These are phyloP conservation scores for Eptesicus fuscus DNA, from an alignment of 2,113 vertebrate genomes.

Conservation along the genomic window DNA sequence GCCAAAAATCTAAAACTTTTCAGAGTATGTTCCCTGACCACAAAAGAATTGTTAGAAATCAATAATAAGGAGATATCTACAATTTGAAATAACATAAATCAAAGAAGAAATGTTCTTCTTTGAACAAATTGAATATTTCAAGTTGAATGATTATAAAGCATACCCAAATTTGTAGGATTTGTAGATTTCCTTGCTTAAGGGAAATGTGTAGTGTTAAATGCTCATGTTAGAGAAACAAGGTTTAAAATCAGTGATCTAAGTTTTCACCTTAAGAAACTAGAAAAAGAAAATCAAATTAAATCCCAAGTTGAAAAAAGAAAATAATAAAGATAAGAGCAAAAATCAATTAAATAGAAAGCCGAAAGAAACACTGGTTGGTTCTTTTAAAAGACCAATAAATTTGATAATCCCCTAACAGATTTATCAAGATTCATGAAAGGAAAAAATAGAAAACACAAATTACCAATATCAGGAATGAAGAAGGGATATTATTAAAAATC, in stretches of 20 bases:
- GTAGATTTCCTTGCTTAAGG: background rate
- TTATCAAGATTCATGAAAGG: slow-evolving; percentile 2
- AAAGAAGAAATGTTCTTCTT: background rate
- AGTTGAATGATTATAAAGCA: background rate
- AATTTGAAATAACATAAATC: background rate
- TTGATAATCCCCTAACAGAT: background rate
- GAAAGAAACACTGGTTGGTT: background rate
- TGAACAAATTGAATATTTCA: background rate
- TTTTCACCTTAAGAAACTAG: background rate
- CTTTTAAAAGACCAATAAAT: background rate
- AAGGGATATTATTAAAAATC: background rate
- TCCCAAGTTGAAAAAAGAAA: background rate
- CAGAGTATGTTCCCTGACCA: background rate
- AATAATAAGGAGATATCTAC: background rate
- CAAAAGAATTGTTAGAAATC: slow-evolving; percentile 2
- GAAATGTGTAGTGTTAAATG: background rate
- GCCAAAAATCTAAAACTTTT: background rate
- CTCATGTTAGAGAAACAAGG: background rate
- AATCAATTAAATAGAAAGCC: background rate
- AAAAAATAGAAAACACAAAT: background rate
- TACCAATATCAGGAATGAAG: background rate
- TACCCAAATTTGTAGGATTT: background rate
- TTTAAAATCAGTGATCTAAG: background rate
- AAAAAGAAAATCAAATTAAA: background rate
- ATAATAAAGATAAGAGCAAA: background rate